Evolutionary conservation across 2,888 invertebrate genomes (phyloP), one percentile per base, ranked within the genome.

Genomic region (Cephus runcator): DNA sequence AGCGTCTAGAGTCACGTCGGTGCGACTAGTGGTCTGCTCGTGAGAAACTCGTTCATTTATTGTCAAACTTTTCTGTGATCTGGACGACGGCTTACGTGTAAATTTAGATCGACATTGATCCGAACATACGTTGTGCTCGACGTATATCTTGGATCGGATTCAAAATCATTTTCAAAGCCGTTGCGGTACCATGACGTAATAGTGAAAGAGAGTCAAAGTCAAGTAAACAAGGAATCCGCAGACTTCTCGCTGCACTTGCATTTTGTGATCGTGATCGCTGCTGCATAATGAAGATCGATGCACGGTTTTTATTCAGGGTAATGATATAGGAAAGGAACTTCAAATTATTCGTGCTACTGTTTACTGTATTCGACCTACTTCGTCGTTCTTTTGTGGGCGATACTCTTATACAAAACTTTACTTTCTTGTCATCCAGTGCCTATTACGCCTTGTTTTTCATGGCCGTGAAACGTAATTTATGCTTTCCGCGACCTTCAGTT

Each of bases 71-170:
- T 56, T 9, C 23, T 23, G 23, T 23, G 56, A 56, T 56, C 56
- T 56, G 23, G 23, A 56, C 23, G 56, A 23, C 56, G 23, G 56
- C 23, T 23, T 56, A 56, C 56, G 56, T 56, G 76, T 83, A 83
- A 85, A 83, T 87, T 87, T 88, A 88, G 85, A 83, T 75, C 79
- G 88, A 86, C 89, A 89, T 86, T 89, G 89, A 89, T 86, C 88
- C 81, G 40, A 35, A 15, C 30, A 82, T 80, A 81, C 83, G 76
- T 82, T 83, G 81, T 75, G 79, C 77, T 76, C 79, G 40, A 75
- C 36, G 69, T 75, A 11, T 75, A 75, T 85, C 82, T 85, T 87
- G 87, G 85, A 87, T 79, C 78, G 73, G 81, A 79, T 82, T 86
- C 87, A 87, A 87, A 80, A 79, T 69, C 73, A 73, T 31, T 23